Evolutionary conservation across 2,797 vertebrate genomes (phyloP).

Genomic region (Chanos chanos): DNA sequence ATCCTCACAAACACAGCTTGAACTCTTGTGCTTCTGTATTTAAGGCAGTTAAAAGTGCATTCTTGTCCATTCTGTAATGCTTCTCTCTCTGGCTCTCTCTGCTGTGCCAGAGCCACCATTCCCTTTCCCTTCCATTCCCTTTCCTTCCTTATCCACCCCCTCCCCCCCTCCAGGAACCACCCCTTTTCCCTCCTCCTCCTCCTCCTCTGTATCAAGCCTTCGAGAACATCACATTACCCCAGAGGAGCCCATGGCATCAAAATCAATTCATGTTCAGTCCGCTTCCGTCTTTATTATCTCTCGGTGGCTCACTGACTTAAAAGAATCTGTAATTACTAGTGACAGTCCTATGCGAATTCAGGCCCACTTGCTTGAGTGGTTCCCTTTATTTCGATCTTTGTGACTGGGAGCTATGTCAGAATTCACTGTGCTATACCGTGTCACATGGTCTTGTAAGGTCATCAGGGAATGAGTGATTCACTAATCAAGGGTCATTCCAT

Average conservation of each 20-base stretch:
- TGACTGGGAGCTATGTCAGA: neutral
- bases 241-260: slow-evolving; percentile 26
- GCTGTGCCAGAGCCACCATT: slow-evolving; percentile 16
- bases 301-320: slow-evolving; percentile 16
- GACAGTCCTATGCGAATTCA: slow-evolving; percentile 14
- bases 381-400: neutral
- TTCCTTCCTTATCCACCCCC: slow-evolving; percentile 19
- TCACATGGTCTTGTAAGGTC: too few relatives aligned
- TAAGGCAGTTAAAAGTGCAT: slow-evolving; percentile 15
- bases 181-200: slow-evolving; percentile 19
- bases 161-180: slow-evolving; percentile 25
- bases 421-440: too few relatives aligned
- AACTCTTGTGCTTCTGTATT: neutral
- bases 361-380: neutral
- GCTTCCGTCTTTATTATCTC: slow-evolving; percentile 27
- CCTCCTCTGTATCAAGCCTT: slow-evolving; percentile 29
- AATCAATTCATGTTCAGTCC: slow-evolving; percentile 30
- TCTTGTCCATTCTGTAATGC: neutral
- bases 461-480: too few relatives aligned
- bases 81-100: slow-evolving; percentile 1
- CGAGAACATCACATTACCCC: slow-evolving; percentile 16
- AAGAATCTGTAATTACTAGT: slow-evolving; percentile 34
- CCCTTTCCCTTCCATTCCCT: neutral
- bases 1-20: neutral
- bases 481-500: too few relatives aligned